phyloP scores from a whole-genome alignment of 2,113 vertebrate genomes.

The Tringa solitaria region DNA sequence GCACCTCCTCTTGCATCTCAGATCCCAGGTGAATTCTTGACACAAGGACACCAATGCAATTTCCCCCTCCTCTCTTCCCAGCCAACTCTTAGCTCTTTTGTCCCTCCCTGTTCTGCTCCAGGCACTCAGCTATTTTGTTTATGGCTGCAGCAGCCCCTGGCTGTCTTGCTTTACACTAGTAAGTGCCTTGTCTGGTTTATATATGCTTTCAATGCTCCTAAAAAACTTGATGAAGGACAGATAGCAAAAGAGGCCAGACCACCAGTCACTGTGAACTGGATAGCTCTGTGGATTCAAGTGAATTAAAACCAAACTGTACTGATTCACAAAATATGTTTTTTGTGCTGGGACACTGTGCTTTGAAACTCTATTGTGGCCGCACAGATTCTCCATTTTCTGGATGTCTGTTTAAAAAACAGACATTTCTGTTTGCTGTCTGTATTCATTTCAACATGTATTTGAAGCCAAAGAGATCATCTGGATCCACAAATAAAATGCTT shows the following conservation, averaged over 20 bases:
- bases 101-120: not conserved
- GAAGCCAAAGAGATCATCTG: constrained; percentile 12
- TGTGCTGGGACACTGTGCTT: not conserved
- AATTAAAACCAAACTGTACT: constrained; percentile 1
- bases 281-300: not conserved
- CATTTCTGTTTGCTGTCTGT: not conserved
- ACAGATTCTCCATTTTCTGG: not conserved
- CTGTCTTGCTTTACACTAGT: not conserved
- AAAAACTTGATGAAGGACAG: constrained; percentile 31
- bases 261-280: not conserved
- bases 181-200: not conserved
- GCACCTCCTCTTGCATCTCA: not conserved
- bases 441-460: not conserved
- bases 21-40: not conserved
- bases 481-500: constrained; percentile 5
- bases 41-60: not conserved
- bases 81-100: not conserved
- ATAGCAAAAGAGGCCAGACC: constrained; percentile 4
- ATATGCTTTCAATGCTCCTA: not conserved
- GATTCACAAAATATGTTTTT: constrained; percentile 28
- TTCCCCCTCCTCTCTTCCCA: not conserved
- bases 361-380: not conserved
- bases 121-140: not conserved
- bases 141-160: not conserved
- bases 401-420: not conserved